Base-by-base conservation (phyloP, 2,888 invertebrate genomes). In the Spicauda simplicius region DNA sequence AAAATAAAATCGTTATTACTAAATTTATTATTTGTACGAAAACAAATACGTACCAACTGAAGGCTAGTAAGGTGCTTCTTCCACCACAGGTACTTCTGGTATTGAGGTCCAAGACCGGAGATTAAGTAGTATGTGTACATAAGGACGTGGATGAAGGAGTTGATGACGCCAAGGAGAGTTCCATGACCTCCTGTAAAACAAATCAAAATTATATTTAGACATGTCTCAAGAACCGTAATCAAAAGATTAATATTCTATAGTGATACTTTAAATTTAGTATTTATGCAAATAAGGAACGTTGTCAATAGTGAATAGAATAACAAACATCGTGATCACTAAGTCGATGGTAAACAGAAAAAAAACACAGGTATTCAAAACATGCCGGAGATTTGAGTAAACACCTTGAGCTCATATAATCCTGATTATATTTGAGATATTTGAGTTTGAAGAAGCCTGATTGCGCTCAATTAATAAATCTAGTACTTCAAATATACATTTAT, bases 11-110 rank as follows among this genome's bases (percentile, higher is more conserved):
- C n/a, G n/a, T n/a, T 45, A 45, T 33, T 33, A 45, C 2, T 45
- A 53, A 53, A 25, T 48, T 16, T 12, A n/a, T 18, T 50, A 10
- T 18, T 14, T 48, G 10, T 16, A 18, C 16, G 6, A 7, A 18
- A 18, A 10, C 2, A 55, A 45, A 62, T 33, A 76, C 93, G 90
- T 87, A 97, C 96, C 90, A 98, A 94, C 90, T 98, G 98, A 80
- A 98, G 90, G 63, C 95, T 94, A 5, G 98, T 98, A 79, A 98
- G 95, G 85, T 98, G 97, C 78, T 95, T 97, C 86, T 98, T 98
- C 98, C 98, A 98, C 98, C 98, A 98, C 19, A 98, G 90, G 82
- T 97, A 97, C 82, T 97, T 97, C 84, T 97, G 97, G 83, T 97
- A 96, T 74, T 96, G 94, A 0, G 98, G 98, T 6, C 98, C 98